Evolutionary conservation across 23 tunicate species (phyloP), one percentile per base, ranked within the genome.

Genomic region (Halocynthia aurantium): DNA sequence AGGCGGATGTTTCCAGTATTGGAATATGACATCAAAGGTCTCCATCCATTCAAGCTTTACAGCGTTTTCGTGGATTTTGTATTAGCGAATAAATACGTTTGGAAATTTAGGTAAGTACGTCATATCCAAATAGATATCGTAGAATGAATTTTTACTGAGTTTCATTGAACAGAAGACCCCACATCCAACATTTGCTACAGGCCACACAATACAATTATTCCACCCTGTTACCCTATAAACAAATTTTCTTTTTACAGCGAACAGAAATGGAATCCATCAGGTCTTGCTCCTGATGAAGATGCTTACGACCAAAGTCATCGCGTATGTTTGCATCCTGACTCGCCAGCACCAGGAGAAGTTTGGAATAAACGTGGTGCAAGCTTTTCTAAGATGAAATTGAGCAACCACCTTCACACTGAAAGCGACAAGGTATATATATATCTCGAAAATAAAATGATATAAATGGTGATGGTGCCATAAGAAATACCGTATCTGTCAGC

Each of bases 321-420:
- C 52, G 82, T 84, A 9, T 84, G 70, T 49, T 53, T 77, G 7
- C 87, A 84, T 70, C 87, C 82, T 51, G 82, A 69, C 6, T 84
- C 87, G 8, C 82, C 87, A 20, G 87, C 87, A 0, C 76, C 75
- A 7, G 87, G 87, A 8, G 82, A 77, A 8, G 76, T 84, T 22
- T 84, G 87, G 87, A 84, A 84, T 66, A 77, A 77, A 61, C 71
- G 79, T 6, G 87, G 87, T 6, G 87, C 77, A 6, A 67, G 82
- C 40, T 84, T 84, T 60, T 51, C 58, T 7, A 69, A 76, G 61
- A 76, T 77, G 82, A 84, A 84, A 50, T 70, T 84, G 2, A 84
- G 87, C 71, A 84, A 84, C 71, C 87, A 84, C 6, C 56, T 77
- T 8, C 82, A 84, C 68, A 55, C 72, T 52, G 82, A 84, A 56